A percentile compares a stretch with the other conserved stretches of the same genome.
Conservation (phyloP, 2,888 invertebrate genomes). For the Lamellibrachia columna region DNA sequence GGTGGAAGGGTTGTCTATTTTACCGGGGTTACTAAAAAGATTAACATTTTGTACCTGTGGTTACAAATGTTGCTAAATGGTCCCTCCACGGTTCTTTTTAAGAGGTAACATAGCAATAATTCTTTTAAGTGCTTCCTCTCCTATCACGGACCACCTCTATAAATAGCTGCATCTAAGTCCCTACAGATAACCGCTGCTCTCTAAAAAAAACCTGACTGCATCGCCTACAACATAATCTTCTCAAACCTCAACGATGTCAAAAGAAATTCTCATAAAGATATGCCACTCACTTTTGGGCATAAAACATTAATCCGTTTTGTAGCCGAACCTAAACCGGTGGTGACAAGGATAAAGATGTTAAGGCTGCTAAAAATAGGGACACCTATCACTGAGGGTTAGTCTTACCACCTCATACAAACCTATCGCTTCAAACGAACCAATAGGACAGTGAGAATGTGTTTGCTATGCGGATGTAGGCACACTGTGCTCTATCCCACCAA, state of each 20-base stretch:
- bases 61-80: neutral
- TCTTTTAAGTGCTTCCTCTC: neutral
- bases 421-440: conserved; percentile 16
- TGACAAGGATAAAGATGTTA: neutral
- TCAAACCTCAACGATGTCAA: neutral
- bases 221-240: neutral
- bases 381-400: neutral
- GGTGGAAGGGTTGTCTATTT: neutral
- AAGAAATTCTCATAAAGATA: neutral
- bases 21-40: neutral
- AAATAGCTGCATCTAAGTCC: neutral
- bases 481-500: conserved; percentile 16
- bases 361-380: neutral
- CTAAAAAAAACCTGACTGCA: neutral
- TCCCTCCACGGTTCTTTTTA: neutral
- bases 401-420: conserved; percentile 16
- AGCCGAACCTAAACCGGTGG: neutral
- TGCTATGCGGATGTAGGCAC: conserved; percentile 16
- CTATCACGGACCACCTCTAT: neutral
- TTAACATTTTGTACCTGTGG: neutral
- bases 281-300: conserved; percentile 12
- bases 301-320: neutral
- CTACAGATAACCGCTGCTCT: neutral
- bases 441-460: conserved; percentile 16
- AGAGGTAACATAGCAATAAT: neutral